Conservation (phyloP, 2,797 vertebrate species). For the Tympanoctomys barrerae region DNA sequence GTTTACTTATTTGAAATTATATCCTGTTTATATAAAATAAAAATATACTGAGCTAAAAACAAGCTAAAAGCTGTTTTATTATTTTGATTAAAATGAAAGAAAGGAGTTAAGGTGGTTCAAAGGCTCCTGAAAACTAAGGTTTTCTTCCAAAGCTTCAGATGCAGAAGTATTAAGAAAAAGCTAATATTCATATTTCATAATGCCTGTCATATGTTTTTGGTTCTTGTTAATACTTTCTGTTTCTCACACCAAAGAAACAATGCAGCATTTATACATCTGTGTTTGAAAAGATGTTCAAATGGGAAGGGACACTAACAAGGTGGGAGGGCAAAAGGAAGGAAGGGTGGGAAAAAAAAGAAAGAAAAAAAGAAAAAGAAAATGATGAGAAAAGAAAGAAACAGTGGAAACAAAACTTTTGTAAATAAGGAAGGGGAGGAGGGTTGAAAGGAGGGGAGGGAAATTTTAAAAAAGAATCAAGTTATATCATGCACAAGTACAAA, state of each 20-base stretch:
- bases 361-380: neutral
- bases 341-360: neutral
- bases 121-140: neutral
- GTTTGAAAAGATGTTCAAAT: neutral
- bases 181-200: neutral
- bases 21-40: neutral
- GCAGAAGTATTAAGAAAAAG: neutral
- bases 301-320: accelerated
- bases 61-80: constrained; percentile 30
- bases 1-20: constrained; percentile 19
- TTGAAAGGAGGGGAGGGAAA: neutral
- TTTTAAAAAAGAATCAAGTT: neutral
- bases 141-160: neutral
- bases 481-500: neutral
- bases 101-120: constrained; percentile 18
- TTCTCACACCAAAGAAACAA: neutral
- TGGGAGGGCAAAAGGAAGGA: neutral
- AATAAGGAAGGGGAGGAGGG: neutral
- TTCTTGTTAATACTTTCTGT: neutral
- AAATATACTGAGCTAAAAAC: neutral
- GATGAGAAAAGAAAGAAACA: neutral
- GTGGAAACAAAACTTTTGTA: neutral
- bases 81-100: constrained; percentile 20
- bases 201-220: neutral
- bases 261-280: neutral